Evolutionary conservation across 1,140 invertebrate genomes (phyloP), one percentile per base, ranked within the genome.

Genomic region (Grapholita molesta): DNA sequence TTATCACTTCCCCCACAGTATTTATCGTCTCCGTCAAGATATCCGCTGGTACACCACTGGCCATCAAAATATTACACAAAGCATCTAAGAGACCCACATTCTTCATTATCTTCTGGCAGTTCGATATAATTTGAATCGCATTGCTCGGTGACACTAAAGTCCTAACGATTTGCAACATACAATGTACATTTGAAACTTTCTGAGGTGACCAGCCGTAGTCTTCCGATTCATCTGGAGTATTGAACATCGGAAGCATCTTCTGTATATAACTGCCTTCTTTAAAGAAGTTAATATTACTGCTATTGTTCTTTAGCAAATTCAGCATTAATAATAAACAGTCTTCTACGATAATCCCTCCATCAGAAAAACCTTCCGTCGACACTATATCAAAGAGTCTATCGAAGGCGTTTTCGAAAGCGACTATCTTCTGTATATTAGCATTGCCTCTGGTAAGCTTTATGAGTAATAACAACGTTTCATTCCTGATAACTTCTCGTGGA

Each of bases 361-460:
- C 98, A 23, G 96, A 96, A 76, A 95, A 96, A 53, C 98, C 98
- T 93, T 99, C 99, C 76, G 97, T 95, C 0, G 92, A 93, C 24
- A 99, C 97, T 30, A 99, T 98, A 83, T 98, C 97, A 77, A 99
- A 97, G 35, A 99, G 93, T 74, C 97, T 94, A 92, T 99, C 98
- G 90, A 99, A 99, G 0, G 98, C 98, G 93, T 99, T 99, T 93
- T 99, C 98, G 93, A 99, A 99, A 0, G 98, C 99, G 3, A 99
- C 98, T 81, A 99, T 99, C 93, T 99, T 99, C 89, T 99, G 99
- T 78, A 99, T 98, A 88, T 99, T 99, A 0, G 98, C 96, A 93
- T 99, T 99, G 5, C 96, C 96, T 92, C 98, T 98, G 0, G 98
- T 99, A 61, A 99, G 91, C 83, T 98, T 96, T 73, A 97, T 97